phyloP scores from a whole-genome alignment of 1,140 invertebrate genomes.

The Metopolophium dirhodum region DNA sequence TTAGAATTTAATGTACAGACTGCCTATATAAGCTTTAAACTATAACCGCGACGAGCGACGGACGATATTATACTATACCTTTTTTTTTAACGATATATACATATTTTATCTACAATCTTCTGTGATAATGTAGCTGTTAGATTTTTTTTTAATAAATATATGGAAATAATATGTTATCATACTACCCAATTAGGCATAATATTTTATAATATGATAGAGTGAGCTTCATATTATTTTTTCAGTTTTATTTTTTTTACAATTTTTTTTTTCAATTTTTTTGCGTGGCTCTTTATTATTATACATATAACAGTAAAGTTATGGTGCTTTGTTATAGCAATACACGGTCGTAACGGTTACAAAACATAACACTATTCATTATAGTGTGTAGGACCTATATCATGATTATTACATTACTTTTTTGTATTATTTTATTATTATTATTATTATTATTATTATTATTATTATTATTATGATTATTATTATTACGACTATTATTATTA shows the following conservation, averaged over 20 bases:
- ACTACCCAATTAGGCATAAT: slow-evolving; percentile 23
- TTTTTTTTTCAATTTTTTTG: not conserved
- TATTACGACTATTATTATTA: slow-evolving; percentile 45
- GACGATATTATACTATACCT: not conserved
- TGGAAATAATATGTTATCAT: slow-evolving; percentile 43
- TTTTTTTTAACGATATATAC: slow-evolving; percentile 37
- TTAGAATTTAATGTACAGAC: slow-evolving; percentile 33
- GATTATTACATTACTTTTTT: not conserved
- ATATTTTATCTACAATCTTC: slow-evolving; percentile 56
- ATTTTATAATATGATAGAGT: slow-evolving; percentile 30
- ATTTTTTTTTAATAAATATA: slow-evolving; percentile 31
- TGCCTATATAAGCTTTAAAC: slow-evolving; percentile 33
- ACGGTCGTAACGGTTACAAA: slow-evolving; percentile 39
- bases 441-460: slow-evolving; percentile 13
- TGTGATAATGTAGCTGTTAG: slow-evolving; percentile 54
- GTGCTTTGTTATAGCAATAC: slow-evolving; percentile 55
- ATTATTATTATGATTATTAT: slow-evolving; percentile 25
- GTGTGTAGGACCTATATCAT: slow-evolving; percentile 18
- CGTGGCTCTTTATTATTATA: slow-evolving; percentile 14
- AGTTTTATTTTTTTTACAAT: slow-evolving; percentile 8
- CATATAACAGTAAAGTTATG: not conserved
- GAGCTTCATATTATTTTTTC: slow-evolving; percentile 18
- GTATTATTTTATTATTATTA: not conserved
- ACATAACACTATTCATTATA: not conserved
- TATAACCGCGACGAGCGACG: slow-evolving; percentile 9